Evolutionary conservation across 1,140 invertebrate species (phyloP), one percentile per base, ranked within the genome.

Genomic region (Arion vulgaris): DNA sequence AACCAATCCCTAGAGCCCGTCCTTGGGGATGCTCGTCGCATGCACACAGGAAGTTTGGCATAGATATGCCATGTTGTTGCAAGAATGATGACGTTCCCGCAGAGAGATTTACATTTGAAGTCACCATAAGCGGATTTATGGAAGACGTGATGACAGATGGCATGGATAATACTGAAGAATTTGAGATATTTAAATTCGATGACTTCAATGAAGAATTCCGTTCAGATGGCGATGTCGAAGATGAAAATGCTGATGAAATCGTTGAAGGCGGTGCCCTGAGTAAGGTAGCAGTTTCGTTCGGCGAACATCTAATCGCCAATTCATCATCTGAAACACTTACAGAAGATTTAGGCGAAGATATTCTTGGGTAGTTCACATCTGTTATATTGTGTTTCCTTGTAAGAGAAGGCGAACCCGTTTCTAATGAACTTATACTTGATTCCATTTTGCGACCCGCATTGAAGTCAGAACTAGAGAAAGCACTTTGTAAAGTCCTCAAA

Each of bases 1-100:
- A 98, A 88, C 98, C 97, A 17, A 97, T 96, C 32, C 97, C 97
- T 86, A 96, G 96, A 0, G 96, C 96, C 86, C 97, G 93, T n/a
- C 97, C 97, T 88, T 97, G 96, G 85, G 98, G 95, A 91, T 99
- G 97, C 85, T 98, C 97, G 15, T 97, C 96, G 93, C 97, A 99
- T 39, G 86, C 75, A 15, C 88, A 87, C 5, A 88, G 68, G 53
- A 83, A 69, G 51, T 69, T 32, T 77, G 80, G 49, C 51, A 53
- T 80, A 49, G n/a, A 53, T 5, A 66, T 9, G 19, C 28, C 11
- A 32, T 13, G 2, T 32, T 5, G 28, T 7, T 28, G n/a, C n/a
- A 34, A 32, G n/a, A 17, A 66, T 34, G 28, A 2, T 66, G 62
- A 32, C n/a, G 5, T 32, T 32, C 1, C 28, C 11, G 62, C 28